These are phyloP conservation scores for Venustoraphidia nigricollis DNA, from an alignment of 2,888 invertebrate species.

Conservation along the genomic window DNA sequence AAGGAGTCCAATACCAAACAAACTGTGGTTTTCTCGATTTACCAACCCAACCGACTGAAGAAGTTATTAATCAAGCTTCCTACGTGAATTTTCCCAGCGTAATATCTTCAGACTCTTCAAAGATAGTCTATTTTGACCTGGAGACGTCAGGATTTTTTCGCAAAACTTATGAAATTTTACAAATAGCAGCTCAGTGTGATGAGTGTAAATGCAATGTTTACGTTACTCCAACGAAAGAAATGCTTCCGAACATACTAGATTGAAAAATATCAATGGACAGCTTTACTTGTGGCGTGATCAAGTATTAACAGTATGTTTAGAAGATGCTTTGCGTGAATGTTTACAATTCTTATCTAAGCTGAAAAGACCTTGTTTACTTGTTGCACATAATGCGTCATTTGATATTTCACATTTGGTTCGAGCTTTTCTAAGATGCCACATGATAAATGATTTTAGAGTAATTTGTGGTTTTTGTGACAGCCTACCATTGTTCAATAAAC, in stretches of 20 bases:
- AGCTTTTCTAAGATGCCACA: constrained; percentile 4
- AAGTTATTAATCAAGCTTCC: constrained; percentile 1
- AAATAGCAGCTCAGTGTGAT: constrained; percentile 3
- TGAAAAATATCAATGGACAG: neutral
- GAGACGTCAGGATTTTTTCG: constrained; percentile 2
- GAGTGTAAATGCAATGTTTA: constrained; percentile 1
- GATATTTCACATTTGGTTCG: constrained; percentile 7
- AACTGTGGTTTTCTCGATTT: too few species aligned
- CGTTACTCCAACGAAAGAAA: neutral
- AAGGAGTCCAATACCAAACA: too few species aligned
- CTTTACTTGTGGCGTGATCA: neutral
- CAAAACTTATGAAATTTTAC: constrained; percentile 1
- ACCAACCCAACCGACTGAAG: too few species aligned
- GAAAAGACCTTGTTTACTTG: constrained; percentile 1
- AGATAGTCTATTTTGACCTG: constrained; percentile 2
- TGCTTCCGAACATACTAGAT: neutral
- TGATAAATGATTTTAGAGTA: constrained; percentile 7
- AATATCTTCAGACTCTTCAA: too few species aligned
- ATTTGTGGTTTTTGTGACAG: constrained; percentile 9
- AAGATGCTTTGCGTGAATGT: too few species aligned
- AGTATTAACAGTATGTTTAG: constrained; percentile 1
- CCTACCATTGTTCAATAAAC: constrained; percentile 4
- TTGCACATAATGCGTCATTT: constrained; percentile 10
- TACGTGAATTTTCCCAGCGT: too few species aligned
- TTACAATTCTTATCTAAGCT: too few species aligned